Conservation (phyloP, 2,113 vertebrate genomes). For the Cyphomyrus discorhynchus region DNA sequence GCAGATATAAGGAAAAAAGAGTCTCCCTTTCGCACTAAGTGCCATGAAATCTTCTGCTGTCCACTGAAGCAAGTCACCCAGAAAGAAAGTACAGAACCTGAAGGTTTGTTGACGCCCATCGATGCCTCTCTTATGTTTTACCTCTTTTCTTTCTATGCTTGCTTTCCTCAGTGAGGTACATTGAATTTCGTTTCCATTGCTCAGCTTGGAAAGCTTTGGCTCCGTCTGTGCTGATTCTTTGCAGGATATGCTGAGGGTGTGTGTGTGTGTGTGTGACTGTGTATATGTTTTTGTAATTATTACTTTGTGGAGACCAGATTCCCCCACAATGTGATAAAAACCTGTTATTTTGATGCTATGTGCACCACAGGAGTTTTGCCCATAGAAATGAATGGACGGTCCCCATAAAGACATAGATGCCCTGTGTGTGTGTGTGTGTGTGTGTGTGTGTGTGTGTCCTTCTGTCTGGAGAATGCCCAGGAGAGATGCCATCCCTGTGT, state of each 20-base stretch:
- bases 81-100: constrained; percentile 77
- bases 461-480: constrained; percentile 4
- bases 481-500: background rate
- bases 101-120: constrained; percentile 71
- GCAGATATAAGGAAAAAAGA: constrained; percentile 82
- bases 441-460: background rate
- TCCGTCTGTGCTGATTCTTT: background rate
- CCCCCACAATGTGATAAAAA: background rate
- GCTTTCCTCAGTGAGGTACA: constrained; percentile 30
- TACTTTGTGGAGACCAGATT: background rate
- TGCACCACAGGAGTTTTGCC: background rate
- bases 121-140: constrained; percentile 54
- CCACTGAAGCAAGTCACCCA: constrained; percentile 79
- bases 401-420: background rate
- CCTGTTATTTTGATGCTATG: background rate
- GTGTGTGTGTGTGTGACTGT: background rate
- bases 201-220: background rate
- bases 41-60: constrained; percentile 86
- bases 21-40: constrained; percentile 83
- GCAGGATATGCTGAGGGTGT: background rate
- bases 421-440: background rate
- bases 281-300: background rate
- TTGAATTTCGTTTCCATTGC: constrained; percentile 17
- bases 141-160: constrained; percentile 20
- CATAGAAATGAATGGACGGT: background rate